Percentiles rank a stretch among this genome's conserved stretches.
phyloP scores from a whole-genome alignment of 2,888 invertebrate species.

The Dolichopus griseipennis region DNA sequence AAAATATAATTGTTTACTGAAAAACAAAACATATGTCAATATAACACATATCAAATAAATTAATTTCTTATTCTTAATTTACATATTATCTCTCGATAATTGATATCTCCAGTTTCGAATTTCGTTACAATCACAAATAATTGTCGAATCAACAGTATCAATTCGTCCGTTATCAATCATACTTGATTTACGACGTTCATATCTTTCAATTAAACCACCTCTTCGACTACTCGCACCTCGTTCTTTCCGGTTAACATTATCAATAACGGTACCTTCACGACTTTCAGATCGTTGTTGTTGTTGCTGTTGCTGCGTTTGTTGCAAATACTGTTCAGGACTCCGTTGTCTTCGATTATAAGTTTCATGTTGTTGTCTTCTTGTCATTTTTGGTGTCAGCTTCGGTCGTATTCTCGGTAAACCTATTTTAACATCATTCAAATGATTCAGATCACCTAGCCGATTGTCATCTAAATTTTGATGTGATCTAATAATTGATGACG shows the following conservation, averaged over 20 bases:
- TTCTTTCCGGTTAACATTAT: neutral
- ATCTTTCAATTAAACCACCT: constrained; percentile 7
- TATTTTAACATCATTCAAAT: constrained; percentile 15
- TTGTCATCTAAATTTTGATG: neutral
- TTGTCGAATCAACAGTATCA: constrained; percentile 19
- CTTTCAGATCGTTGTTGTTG: constrained; percentile 9
- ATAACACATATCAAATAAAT: too few species aligned
- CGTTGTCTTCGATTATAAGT: constrained; percentile 8
- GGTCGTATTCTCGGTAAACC: neutral
- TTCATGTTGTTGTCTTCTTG: constrained; percentile 1
- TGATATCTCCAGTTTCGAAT: constrained; percentile 44
- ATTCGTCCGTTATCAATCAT: constrained; percentile 9
- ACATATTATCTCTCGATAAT: constrained; percentile 28
- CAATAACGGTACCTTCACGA: constrained; percentile 13
- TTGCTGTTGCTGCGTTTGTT: neutral
- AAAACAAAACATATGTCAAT: too few species aligned
- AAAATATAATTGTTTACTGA: too few species aligned
- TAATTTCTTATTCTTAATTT: neutral
- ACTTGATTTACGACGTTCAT: constrained; percentile 12
- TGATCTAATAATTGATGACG: constrained; percentile 19
- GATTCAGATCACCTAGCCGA: neutral
- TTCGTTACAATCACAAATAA: constrained; percentile 30
- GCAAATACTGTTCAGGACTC: constrained; percentile 2
- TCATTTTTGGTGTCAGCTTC: constrained; percentile 8
- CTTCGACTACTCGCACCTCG: neutral